Percentiles rank a stretch among this genome's conserved stretches.
Conservation (phyloP, 2,888 invertebrate species). For the Nephrotoma guestfalica region DNA sequence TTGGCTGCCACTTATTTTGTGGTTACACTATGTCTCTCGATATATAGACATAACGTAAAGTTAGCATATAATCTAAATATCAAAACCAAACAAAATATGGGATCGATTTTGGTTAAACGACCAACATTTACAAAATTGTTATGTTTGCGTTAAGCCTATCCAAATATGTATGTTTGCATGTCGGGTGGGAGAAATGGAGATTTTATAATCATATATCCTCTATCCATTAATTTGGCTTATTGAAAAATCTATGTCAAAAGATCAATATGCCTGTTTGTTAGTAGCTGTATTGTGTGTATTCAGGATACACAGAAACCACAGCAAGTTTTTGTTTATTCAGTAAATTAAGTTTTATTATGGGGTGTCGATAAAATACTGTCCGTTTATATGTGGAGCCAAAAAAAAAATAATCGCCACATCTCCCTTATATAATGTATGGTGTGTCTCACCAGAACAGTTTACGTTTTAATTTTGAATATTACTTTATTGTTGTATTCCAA, state of each 20-base stretch:
- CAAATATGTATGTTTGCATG: background rate
- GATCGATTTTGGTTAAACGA: background rate
- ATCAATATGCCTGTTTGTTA: background rate
- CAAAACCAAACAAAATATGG: background rate
- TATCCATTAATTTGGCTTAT: background rate
- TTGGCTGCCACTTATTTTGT: background rate
- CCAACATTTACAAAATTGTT: background rate
- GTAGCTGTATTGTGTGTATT: background rate
- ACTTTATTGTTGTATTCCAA: too few species aligned
- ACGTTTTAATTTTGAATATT: too few species aligned
- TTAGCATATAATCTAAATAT: background rate
- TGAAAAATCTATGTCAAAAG: background rate
- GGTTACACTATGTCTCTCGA: background rate
- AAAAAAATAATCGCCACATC: too few species aligned
- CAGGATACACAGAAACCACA: background rate
- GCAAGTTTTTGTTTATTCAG: background rate
- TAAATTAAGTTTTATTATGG: background rate
- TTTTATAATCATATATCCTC: background rate
- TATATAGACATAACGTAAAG: background rate
- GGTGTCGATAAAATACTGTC: background rate
- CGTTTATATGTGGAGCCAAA: background rate
- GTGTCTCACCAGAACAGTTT: too few species aligned
- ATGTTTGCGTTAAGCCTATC: background rate
- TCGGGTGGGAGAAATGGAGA: background rate
- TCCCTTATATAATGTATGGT: too few species aligned